Evolutionary conservation across 1,140 invertebrate species (phyloP), one percentile per base, ranked within the genome.

Genomic region (Heterodera schachtii): DNA sequence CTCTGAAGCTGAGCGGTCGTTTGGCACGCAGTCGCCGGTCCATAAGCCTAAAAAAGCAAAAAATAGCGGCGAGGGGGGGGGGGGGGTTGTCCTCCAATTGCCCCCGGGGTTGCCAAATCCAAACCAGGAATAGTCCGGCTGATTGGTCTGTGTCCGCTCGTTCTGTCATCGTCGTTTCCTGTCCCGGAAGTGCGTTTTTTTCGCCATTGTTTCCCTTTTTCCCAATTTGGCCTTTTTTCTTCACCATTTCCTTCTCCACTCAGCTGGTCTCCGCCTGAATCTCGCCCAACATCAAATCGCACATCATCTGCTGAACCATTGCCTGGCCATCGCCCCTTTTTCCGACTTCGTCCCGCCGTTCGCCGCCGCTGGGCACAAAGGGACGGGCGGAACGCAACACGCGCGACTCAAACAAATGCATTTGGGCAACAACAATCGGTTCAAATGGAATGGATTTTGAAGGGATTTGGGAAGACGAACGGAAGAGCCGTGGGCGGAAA

Each of bases 221-320:
- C n/a, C n/a, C n/a, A n/a, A n/a, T n/a, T n/a, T n/a, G n/a, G n/a
- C n/a, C n/a, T n/a, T n/a, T n/a, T n/a, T n/a, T n/a, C n/a, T n/a
- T n/a, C 31, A 75, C 76, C 52, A 5, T 4, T 21, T 78, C 76
- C 52, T 78, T 78, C 52, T 78, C 47, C 69, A 67, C 76, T 41
- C 21, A 6, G 47, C 41, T 64, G 64, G 69, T 78, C 44, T 78
- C 60, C 3, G 76, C 44, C 46, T 78, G 76, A 49, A 78, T 78
- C 69, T 78, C 76, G 69, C 69, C 76, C 69, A 78, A 44, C 7
- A 78, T 44, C 69, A 78, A 46, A 67, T 78, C 76, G 69, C 76
- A 64, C 76, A 78, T 78, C 76, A 78, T 78, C 69, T 78, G 76
- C n/a, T n/a, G n/a, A 11, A 57, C 47, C 76, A 78, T 78, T 3